Evolutionary conservation across 2,113 vertebrate species (phyloP).

Genomic region (Morone chrysops): DNA sequence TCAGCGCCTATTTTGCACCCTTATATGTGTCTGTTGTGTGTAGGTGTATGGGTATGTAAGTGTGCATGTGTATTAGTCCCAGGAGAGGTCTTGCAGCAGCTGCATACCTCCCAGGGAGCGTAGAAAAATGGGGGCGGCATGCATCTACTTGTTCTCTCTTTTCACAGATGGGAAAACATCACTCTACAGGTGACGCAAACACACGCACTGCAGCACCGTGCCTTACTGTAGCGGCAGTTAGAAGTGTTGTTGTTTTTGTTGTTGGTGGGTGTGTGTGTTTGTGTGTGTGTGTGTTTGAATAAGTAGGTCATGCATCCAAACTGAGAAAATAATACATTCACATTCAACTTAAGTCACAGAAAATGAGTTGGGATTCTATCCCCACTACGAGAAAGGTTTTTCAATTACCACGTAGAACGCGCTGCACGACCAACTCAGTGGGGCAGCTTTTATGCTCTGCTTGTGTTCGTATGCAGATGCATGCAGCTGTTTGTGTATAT

Average conservation of each 20-base stretch:
- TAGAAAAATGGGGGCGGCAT: constrained; percentile 64
- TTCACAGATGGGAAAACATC: constrained; percentile 62
- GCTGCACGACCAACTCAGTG: neutral
- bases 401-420: constrained; percentile 46
- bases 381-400: constrained; percentile 51
- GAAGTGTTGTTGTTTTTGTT: constrained; percentile 4
- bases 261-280: neutral
- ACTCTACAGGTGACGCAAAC: constrained; percentile 67
- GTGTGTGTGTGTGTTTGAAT: constrained; percentile 11
- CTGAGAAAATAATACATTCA: constrained; percentile 73
- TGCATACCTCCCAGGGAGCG: constrained; percentile 54
- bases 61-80: constrained; percentile 52
- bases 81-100: constrained; percentile 58
- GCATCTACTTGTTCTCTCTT: constrained; percentile 68
- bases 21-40: constrained; percentile 11
- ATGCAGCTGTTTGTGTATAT: neutral
- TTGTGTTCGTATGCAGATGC: constrained; percentile 29
- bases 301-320: constrained; percentile 80
- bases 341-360: constrained; percentile 71
- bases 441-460: neutral
- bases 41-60: constrained; percentile 10
- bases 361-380: constrained; percentile 59
- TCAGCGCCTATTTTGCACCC: constrained; percentile 20
- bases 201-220: constrained; percentile 12
- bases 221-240: constrained; percentile 53